Evolutionary conservation across 2,797 vertebrate species (phyloP).

Genomic region (Pantherophis alleghaniensis): DNA sequence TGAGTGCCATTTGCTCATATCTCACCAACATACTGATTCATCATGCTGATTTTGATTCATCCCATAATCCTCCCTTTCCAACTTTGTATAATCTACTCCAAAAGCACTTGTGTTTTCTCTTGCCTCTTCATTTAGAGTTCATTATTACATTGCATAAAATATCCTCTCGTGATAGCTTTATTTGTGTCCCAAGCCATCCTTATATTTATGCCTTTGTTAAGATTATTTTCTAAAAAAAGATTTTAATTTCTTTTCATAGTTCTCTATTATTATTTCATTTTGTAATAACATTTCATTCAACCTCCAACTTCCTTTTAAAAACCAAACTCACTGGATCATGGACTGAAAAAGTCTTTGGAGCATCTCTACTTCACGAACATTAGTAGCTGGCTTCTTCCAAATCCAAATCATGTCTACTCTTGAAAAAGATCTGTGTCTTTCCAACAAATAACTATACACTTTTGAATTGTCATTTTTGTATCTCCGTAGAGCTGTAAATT

Average conservation of each 20-base stretch:
- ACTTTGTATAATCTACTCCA: neutral
- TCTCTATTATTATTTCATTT: neutral
- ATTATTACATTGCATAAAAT: neutral
- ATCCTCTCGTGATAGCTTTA: neutral
- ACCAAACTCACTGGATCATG: neutral
- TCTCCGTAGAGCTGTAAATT: neutral
- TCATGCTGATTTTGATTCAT: neutral
- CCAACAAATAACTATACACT: neutral
- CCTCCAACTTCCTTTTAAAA: neutral
- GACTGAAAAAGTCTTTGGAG: neutral
- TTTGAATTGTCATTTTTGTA: neutral
- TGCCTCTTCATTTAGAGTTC: neutral
- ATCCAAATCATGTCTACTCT: neutral
- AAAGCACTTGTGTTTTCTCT: neutral
- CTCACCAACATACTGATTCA: neutral
- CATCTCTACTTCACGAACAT: neutral
- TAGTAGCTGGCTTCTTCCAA: neutral
- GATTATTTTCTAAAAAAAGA: neutral
- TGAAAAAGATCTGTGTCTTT: neutral
- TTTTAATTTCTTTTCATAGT: neutral
- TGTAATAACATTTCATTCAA: neutral
- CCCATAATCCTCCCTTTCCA: neutral
- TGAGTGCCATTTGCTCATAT: neutral
- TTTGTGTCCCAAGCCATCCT: neutral
- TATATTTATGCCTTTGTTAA: neutral